These are phyloP conservation scores for Micrastur ruficollis DNA, from an alignment of 2,797 vertebrate genomes.

Conservation along the genomic window DNA sequence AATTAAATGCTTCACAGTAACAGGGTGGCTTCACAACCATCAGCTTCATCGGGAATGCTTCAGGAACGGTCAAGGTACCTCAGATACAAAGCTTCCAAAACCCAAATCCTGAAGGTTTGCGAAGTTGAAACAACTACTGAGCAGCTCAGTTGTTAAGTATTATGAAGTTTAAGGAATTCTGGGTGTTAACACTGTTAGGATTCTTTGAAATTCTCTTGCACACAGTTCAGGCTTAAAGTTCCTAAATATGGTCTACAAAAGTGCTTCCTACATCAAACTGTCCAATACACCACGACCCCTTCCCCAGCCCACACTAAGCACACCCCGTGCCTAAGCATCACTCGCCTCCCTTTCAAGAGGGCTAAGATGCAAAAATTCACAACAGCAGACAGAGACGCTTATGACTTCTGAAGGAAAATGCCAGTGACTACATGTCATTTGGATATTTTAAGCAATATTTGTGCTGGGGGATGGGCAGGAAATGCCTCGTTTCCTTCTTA, in stretches of 20 bases:
- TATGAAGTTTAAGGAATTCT: accelerated
- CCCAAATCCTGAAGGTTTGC: accelerated
- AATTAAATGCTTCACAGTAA: neutral
- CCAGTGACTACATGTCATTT: neutral
- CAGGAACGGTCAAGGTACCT: neutral
- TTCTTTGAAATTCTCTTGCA: neutral
- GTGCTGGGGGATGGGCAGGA: slow-evolving; percentile 12
- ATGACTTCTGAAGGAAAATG: neutral
- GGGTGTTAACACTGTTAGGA: too few species aligned
- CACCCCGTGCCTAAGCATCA: accelerated
- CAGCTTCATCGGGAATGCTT: neutral
- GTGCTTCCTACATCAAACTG: accelerated
- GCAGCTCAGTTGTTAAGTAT: accelerated
- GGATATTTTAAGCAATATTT: neutral
- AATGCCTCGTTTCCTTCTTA: neutral
- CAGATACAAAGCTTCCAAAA: neutral
- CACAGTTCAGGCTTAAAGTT: accelerated
- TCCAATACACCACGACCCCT: accelerated
- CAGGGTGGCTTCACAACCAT: neutral
- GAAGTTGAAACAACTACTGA: accelerated
- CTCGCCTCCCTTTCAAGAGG: neutral
- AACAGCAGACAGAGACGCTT: neutral
- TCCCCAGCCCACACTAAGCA: accelerated
- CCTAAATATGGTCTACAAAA: accelerated
- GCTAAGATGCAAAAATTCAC: accelerated